Percentiles rank a stretch among this genome's conserved stretches.
phyloP scores from a whole-genome alignment of 2,113 vertebrate genomes.

The Falcunculus frontatus region DNA sequence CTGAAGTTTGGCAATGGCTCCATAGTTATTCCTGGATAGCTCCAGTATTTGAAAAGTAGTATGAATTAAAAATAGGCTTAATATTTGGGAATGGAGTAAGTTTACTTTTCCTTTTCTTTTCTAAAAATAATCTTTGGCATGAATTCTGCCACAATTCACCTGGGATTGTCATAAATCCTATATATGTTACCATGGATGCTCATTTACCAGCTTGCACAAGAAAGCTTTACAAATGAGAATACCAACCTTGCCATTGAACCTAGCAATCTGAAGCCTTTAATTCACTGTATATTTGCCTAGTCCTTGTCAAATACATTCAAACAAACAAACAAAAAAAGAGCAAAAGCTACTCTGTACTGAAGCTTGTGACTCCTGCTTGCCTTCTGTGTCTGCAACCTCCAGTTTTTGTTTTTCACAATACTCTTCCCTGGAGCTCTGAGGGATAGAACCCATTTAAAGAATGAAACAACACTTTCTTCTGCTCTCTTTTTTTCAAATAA shows the following conservation, averaged over 20 bases:
- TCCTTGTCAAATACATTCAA: not conserved
- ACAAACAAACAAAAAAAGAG: not conserved
- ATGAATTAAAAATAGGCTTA: not conserved
- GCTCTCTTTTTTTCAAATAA: not conserved
- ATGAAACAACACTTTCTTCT: not conserved
- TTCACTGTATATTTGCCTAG: not conserved
- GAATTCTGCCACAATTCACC: not conserved
- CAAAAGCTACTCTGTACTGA: not conserved
- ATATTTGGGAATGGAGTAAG: not conserved
- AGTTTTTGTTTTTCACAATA: not conserved
- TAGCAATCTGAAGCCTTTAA: not conserved
- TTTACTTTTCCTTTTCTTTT: not conserved
- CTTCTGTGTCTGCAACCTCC: not conserved
- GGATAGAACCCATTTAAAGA: not conserved
- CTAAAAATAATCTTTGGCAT: not conserved
- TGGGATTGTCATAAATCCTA: not conserved
- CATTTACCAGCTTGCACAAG: not conserved
- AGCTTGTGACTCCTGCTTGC: not conserved
- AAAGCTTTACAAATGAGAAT: not conserved
- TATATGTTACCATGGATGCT: not conserved
- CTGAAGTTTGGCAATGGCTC: not conserved
- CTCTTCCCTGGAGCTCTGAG: not conserved
- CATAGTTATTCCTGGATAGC: not conserved
- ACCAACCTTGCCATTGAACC: not conserved
- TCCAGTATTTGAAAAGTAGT: not conserved